Percentiles rank a stretch among this genome's conserved stretches.
These are phyloP conservation scores for Nematostella vectensis DNA, from an alignment of 92 coral and sea anemone genomes.

Conservation along the genomic window DNA sequence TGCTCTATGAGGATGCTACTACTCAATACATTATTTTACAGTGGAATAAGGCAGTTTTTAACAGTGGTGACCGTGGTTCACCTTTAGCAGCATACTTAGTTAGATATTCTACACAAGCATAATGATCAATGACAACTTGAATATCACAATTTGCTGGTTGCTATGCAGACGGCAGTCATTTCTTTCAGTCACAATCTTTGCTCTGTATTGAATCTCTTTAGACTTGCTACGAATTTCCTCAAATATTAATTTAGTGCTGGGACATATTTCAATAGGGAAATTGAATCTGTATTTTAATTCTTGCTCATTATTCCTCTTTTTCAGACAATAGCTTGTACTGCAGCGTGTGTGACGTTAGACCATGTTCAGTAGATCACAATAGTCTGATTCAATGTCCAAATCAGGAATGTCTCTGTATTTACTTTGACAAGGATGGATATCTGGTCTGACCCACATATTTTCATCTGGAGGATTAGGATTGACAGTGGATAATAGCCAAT, in stretches of 20 bases:
- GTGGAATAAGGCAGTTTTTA: constrained; percentile 54
- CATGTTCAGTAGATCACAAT: constrained; percentile 54
- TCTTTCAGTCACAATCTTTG: constrained; percentile 60
- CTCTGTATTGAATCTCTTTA: constrained; percentile 45
- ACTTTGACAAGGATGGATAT: constrained; percentile 52
- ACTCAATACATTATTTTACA: constrained; percentile 29
- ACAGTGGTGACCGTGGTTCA: constrained; percentile 55
- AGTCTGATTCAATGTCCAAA: constrained; percentile 48
- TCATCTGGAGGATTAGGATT: constrained; percentile 70
- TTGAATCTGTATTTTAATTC: constrained; percentile 63
- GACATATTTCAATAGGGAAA: constrained; percentile 53
- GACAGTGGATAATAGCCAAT: constrained; percentile 63
- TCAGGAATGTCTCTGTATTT: constrained; percentile 48
- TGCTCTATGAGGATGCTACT: constrained; percentile 41
- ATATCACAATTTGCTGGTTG: constrained; percentile 73
- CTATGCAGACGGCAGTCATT: constrained; percentile 66
- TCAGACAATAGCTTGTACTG: constrained; percentile 61
- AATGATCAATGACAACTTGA: constrained; percentile 67
- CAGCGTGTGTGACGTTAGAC: constrained; percentile 73
- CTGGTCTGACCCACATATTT: constrained; percentile 47
- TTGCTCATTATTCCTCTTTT: constrained; percentile 43
- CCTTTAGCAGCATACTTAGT: constrained; percentile 68
- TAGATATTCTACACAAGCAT: constrained; percentile 67
- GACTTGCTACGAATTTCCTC: constrained; percentile 50
- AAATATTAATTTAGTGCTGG: constrained; percentile 56